Evolutionary conservation across 2,888 invertebrate species (phyloP).

Genomic region (Ornithoptera alexandrae): DNA sequence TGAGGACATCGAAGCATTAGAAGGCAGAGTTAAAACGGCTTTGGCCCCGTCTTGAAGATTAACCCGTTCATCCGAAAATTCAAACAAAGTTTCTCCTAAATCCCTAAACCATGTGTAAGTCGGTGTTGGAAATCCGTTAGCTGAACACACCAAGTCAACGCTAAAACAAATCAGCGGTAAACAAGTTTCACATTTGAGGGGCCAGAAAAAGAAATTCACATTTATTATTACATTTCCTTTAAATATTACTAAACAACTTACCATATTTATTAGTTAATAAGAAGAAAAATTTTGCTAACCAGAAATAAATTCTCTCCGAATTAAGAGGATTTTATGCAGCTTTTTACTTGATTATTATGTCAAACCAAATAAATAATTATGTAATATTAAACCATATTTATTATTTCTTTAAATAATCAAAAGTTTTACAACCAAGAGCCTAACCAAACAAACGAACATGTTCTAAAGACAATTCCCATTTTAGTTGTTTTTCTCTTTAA

Average conservation of each 20-base stretch:
- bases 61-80: slow-evolving; percentile 51
- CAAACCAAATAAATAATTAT: not conserved
- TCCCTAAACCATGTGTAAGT: slow-evolving; percentile 60
- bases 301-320: not conserved
- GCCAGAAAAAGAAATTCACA: not conserved
- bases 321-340: not conserved
- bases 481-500: not conserved
- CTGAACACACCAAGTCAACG: slow-evolving; percentile 54
- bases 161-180: slow-evolving; percentile 44
- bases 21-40: slow-evolving; percentile 47
- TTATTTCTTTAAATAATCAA: no score
- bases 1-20: slow-evolving; percentile 47
- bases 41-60: slow-evolving; percentile 40
- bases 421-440: not conserved
- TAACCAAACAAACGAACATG: not conserved
- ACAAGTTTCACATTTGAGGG: not conserved
- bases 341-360: not conserved
- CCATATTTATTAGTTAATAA: not conserved
- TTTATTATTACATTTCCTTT: not conserved
- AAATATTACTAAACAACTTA: not conserved
- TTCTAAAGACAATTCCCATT: no score
- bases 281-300: not conserved
- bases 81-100: slow-evolving; percentile 43
- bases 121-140: slow-evolving; percentile 54
- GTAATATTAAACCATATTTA: no score